Evolutionary conservation across 2,888 invertebrate genomes (phyloP), one percentile per base, ranked within the genome.

Genomic region (Cinara cedri): DNA sequence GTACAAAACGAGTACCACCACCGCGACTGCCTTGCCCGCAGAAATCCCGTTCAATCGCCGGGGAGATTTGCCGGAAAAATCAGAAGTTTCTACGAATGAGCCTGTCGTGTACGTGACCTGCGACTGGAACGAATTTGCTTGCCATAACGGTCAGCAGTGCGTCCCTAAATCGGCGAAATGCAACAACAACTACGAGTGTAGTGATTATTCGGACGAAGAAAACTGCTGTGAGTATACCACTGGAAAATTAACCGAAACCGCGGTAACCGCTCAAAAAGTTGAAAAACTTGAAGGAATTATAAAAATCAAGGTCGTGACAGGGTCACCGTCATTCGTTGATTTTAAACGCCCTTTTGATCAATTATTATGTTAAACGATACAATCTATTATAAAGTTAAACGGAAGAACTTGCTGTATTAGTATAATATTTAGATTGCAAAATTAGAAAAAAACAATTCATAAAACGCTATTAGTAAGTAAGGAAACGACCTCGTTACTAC

Each of bases 121-220:
- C 81, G 60, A 81, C 34, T 65, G 82, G 26, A 82, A 82, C 80
- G 85, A 90, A 84, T 89, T 89, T 85, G 87, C 87, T 83, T 90
- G 89, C 83, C 83, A 84, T 80, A 87, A 90, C 83, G 90, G 90
- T 24, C 84, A 21, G 16, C 74, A 85, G 80, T 93, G 93, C 85
- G 87, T 92, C 82, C 86, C 89, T 81, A 85, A 84, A n/a, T 86
- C 86, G 19, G 89, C 90, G 83, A 86, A 86, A 80, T 94, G 94
- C 84, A 90, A 93, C 84, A 84, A 85, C 81, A 86, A 85, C 55
- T 83, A 83, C 62, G 90, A 91, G 85, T 92, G 92, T 87, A 85
- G 84, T 82, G 90, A 91, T 85, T 86, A 87, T 85, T 90, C 90
- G 83, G 91, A 91, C 85, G 91, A 91, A 86, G 86, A 86, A 83